Conservation (phyloP, 2,888 invertebrate genomes). For the Tenthredo distinguenda region DNA sequence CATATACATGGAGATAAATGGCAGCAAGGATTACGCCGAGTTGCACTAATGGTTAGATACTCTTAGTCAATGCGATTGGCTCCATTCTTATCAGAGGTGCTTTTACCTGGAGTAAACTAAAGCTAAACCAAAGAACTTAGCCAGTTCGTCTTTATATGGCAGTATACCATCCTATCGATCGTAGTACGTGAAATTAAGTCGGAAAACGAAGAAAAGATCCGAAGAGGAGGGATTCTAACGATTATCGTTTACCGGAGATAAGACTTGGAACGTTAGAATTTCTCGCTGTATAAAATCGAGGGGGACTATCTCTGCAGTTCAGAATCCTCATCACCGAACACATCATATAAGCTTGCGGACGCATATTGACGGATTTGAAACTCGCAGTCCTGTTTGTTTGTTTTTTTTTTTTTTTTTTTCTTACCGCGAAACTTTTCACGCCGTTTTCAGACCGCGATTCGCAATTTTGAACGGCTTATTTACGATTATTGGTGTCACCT, state of each 20-base stretch:
- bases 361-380: constrained; percentile 30
- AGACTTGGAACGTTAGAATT: not conserved
- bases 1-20: not conserved
- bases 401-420: not conserved
- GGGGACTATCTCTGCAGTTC: not conserved
- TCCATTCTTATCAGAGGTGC: not conserved
- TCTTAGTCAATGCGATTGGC: too few species aligned
- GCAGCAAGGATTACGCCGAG: not conserved
- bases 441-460: not conserved
- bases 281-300: not conserved
- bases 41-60: not conserved
- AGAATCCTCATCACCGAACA: not conserved
- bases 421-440: not conserved
- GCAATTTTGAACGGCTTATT: constrained; percentile 49
- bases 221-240: not conserved
- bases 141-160: not conserved
- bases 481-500: constrained; percentile 28
- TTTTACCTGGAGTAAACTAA: not conserved
- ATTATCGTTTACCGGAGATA: not conserved
- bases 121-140: not conserved
- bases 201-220: not conserved
- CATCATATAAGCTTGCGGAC: not conserved
- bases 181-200: not conserved
- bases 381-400: not conserved
- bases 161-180: not conserved